Conservation (phyloP, 2,113 vertebrate genomes). For the Mastomys coucha region DNA sequence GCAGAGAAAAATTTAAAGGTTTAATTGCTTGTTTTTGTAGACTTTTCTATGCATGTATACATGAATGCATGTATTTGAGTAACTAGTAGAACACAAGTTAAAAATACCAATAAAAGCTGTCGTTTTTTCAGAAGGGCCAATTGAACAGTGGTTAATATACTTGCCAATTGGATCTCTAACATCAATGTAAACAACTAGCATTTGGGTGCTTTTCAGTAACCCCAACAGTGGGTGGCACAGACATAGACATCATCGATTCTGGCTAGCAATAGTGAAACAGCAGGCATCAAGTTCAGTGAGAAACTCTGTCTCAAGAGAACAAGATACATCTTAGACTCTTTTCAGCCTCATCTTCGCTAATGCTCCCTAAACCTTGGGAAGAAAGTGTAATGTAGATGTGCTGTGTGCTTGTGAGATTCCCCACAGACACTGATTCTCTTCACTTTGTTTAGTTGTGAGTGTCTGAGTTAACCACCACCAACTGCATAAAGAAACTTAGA, state of each 20-base stretch:
- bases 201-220: not conserved
- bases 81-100: not conserved
- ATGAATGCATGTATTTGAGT: not conserved
- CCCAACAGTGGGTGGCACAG: not conserved
- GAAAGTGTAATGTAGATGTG: not conserved
- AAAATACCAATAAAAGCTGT: not conserved
- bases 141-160: not conserved
- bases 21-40: not conserved
- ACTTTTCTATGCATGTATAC: not conserved
- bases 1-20: not conserved
- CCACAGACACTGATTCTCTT: not conserved
- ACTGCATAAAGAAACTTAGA: not conserved
- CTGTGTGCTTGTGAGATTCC: not conserved
- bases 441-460: not conserved
- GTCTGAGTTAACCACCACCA: not conserved
- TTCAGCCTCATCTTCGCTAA: not conserved
- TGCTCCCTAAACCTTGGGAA: not conserved
- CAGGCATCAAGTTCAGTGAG: not conserved
- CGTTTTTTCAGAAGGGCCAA: not conserved
- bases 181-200: not conserved
- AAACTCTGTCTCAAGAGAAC: not conserved
- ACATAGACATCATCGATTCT: not conserved
- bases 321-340: not conserved
- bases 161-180: not conserved
- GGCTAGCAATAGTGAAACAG: not conserved